Evolutionary conservation across 2,797 vertebrate species (phyloP), one percentile per base, ranked within the genome.

Genomic region (Myotis daubentonii): DNA sequence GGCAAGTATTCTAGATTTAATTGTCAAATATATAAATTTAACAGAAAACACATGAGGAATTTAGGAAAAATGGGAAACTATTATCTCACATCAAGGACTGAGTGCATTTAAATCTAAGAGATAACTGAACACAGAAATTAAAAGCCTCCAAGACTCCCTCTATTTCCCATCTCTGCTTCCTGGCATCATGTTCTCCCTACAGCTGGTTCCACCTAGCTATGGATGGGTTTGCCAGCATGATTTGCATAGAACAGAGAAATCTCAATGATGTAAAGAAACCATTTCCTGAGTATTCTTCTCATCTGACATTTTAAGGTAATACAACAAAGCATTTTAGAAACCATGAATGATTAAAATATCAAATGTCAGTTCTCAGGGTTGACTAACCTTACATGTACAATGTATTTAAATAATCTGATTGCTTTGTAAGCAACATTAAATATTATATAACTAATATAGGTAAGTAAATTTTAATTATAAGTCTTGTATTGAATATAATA

Each of bases 261-360:
- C 41, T 85, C 20, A 70, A 23, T 33, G 75, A 44, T 62, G 51
- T 47, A 85, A 80, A 80, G 23, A 74, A 85, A 89, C 8, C 23
- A 51, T 87, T 83, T 89, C 36, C 28, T 87, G 13, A 81, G n/a
- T 51, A 87, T 41, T 51, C 25, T 81, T 22, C 65, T 57, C 44
- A 89, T 22, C 30, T 86, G 70, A 71, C 47, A 30, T 72, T 82
- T 78, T 71, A 51, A 72, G 19, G 13, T 47, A 20, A 9, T 66
- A n/a, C 13, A 60, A 36, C 4, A 83, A 72, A 94, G 7, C 19
- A 79, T 87, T 79, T 90, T 89, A 80, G 60, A 89, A 89, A 30
- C 13, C 7, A 25, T 55, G 8, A 49, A 65, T 81, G 47, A 94
- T 78, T 89, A 86, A 89, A 82, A 60, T 17, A 74, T n/a, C 33